Evolutionary conservation across 2,797 vertebrate species (phyloP).

Genomic region (Phalanger gymnotis): DNA sequence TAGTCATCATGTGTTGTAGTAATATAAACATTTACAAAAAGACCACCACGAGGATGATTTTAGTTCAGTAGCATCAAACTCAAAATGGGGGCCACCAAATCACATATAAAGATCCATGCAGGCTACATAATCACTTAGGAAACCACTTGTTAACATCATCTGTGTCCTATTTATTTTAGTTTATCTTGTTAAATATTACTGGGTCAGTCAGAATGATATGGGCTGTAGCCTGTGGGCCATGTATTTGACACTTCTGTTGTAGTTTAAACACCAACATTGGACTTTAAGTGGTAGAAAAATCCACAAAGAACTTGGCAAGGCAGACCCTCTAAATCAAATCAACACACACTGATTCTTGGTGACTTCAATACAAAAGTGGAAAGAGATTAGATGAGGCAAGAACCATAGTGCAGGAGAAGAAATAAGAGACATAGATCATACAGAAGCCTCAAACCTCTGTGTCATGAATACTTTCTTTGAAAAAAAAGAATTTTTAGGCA

Average conservation of each 20-base stretch:
- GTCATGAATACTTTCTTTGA: not conserved
- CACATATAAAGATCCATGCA: not conserved
- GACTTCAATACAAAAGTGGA: not conserved
- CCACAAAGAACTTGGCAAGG: not conserved
- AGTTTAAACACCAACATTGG: not conserved
- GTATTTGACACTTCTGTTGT: not conserved
- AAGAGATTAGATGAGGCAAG: not conserved
- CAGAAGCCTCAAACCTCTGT: not conserved
- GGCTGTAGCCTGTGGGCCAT: not conserved
- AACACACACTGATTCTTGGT: not conserved
- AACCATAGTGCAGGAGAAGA: not conserved
- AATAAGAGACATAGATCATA: not conserved
- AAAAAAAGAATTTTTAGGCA: not conserved
- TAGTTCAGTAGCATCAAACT: not conserved
- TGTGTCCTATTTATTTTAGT: not conserved
- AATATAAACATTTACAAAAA: not conserved
- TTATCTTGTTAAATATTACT: not conserved
- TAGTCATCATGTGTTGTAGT: not conserved
- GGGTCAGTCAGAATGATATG: not conserved
- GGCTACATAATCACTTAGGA: not conserved
- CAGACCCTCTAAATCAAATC: not conserved
- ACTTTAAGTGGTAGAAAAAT: not conserved
- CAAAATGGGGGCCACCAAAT: not conserved
- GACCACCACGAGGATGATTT: not conserved
- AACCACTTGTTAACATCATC: not conserved